Evolutionary conservation across 2,797 vertebrate species (phyloP).

Genomic region (Siniperca scherzeri): DNA sequence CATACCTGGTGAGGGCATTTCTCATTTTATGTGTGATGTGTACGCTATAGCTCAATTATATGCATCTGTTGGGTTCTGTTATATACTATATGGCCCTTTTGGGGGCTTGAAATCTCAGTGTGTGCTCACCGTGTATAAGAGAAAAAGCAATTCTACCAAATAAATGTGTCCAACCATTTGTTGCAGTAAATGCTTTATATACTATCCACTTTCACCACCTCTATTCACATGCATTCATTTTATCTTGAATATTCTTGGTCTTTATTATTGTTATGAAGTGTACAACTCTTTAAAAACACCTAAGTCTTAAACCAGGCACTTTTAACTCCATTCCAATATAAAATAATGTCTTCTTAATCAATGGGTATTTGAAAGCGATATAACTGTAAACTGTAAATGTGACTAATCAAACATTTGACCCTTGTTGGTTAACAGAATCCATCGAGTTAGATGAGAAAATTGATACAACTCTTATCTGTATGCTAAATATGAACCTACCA

Average conservation of each 20-base stretch:
- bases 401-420: not conserved
- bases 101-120: not conserved
- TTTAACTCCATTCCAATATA: not conserved
- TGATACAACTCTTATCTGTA: not conserved
- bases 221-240: not conserved
- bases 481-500: not conserved
- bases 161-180: conserved; percentile 7
- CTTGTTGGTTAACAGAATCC: not conserved
- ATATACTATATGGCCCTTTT: not conserved
- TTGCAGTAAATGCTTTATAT: conserved; percentile 3
- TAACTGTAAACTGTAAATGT: not conserved
- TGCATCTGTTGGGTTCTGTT: conserved; percentile 28
- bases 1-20: conserved; percentile 4
- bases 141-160: conserved; percentile 14
- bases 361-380: not conserved
- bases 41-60: conserved; percentile 26
- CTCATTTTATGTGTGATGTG: conserved; percentile 2
- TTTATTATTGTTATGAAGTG: not conserved
- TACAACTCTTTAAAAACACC: not conserved
- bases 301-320: not conserved
- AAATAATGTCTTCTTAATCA: not conserved
- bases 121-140: not conserved
- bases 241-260: not conserved
- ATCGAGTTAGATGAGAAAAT: not conserved
- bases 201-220: not conserved